Conservation (phyloP, 2,113 vertebrate genomes). For the Pomatostomus ruficeps region DNA sequence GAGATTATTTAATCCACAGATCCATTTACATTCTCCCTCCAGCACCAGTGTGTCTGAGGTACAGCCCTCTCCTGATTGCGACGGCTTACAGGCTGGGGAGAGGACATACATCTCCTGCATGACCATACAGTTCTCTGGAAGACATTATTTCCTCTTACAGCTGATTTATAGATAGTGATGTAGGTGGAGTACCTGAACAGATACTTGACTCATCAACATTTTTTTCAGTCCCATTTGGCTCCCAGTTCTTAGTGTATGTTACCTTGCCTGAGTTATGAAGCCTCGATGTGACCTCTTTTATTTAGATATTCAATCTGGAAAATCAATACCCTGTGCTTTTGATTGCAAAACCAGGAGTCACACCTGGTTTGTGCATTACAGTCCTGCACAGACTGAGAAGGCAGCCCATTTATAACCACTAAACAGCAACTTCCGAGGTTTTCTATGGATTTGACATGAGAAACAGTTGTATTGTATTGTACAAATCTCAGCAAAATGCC, state of each 20-base stretch:
- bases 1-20: neutral
- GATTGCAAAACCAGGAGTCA: neutral
- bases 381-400: neutral
- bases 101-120: neutral
- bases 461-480: neutral
- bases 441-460: neutral
- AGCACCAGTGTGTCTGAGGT: neutral
- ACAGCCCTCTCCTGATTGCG: neutral
- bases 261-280: neutral
- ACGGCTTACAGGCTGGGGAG: neutral
- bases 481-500: neutral
- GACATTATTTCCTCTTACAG: neutral
- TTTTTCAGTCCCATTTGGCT: neutral
- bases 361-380: slow-evolving; percentile 6
- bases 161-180: neutral
- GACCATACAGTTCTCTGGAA: neutral
- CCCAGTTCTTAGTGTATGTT: neutral
- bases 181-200: neutral
- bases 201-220: neutral
- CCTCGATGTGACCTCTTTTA: neutral
- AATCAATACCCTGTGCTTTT: neutral
- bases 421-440: neutral
- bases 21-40: neutral
- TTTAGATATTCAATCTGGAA: neutral
- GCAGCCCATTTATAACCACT: neutral